Evolutionary conservation across 2,113 vertebrate genomes (phyloP).

Genomic region (Leiothrix lutea): DNA sequence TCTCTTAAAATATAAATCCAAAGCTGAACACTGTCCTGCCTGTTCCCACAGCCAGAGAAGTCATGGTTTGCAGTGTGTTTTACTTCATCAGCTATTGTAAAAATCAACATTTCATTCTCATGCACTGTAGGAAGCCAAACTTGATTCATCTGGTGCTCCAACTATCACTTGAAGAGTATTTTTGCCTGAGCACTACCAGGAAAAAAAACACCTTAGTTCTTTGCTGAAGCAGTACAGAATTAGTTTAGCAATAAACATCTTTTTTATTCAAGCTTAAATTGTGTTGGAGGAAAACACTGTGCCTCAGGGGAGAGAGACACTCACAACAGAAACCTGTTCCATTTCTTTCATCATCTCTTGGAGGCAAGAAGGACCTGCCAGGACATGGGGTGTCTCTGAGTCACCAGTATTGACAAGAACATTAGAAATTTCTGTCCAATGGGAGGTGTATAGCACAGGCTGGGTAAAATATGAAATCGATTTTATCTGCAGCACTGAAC

Average conservation of each 20-base stretch:
- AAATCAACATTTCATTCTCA: constrained; percentile 40
- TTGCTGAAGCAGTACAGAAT: neutral
- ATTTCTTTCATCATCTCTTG: neutral
- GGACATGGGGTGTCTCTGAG: neutral
- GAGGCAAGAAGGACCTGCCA: neutral
- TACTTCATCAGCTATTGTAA: constrained; percentile 13
- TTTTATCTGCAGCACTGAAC: neutral
- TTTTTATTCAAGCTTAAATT: neutral
- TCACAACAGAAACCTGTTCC: neutral
- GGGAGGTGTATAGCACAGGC: neutral
- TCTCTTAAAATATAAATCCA: neutral
- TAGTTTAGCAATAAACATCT: neutral
- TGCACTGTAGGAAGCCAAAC: neutral
- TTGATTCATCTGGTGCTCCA: neutral
- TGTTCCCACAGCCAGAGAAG: neutral
- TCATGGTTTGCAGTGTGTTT: neutral
- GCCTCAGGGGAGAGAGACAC: neutral
- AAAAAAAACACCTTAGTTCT: neutral
- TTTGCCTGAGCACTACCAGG: neutral
- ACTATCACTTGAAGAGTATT: neutral
- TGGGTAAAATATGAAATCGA: neutral
- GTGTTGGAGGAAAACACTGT: neutral
- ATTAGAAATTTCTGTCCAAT: neutral
- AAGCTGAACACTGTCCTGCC: neutral
- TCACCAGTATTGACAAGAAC: neutral